Base-by-base conservation (phyloP, 1,140 invertebrate species). In the Chymomyza costata region DNA sequence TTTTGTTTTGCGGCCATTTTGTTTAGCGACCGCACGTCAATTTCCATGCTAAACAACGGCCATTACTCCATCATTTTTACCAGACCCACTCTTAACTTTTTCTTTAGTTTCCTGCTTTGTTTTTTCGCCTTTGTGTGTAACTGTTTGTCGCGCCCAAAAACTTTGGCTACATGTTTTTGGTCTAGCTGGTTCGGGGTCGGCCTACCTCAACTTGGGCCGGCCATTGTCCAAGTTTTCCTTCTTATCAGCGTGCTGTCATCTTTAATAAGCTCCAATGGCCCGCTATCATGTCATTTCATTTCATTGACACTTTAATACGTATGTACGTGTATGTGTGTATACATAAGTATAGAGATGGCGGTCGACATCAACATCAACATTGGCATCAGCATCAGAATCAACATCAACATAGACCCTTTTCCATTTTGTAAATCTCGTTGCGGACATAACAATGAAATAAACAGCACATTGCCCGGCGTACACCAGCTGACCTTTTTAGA, bases 191-290 rank as follows among this genome's bases (percentile, higher is more conserved):
- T n/a, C n/a, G n/a, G n/a, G n/a, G n/a, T 15, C 39, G 10, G 47
- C 40, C 48, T 41, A 13, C 38, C 40, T 61, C 63, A 62, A 58
- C 48, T 53, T 48, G 34, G 46, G 44, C 15, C 34, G 28, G 19
- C 48, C 18, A 53, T 62, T 61, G 52, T 68, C 61, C 70, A 60
- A 50, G 41, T 58, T 51, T 50, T 18, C 41, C 18, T 25, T 44
- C 16, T 61, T 80, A 80, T 80, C 73, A 61, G 59, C 60, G 43
- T 10, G 30, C 64, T 73, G 63, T 73, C 73, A 80, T 80, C 73
- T 80, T 80, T 80, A 80, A 80, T 80, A 78, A 80, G 73, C 71
- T 56, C 63, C 73, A 70, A 73, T 80, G 73, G n/a, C 65, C 49
- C 55, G 68, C 63, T 73, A 80, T 80, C 73, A 61, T 65, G 60